These are phyloP conservation scores for Diacarnus erythraeanus DNA, from an alignment of 37 sponge, comb jelly and placozoan genomes.

Conservation along the genomic window DNA sequence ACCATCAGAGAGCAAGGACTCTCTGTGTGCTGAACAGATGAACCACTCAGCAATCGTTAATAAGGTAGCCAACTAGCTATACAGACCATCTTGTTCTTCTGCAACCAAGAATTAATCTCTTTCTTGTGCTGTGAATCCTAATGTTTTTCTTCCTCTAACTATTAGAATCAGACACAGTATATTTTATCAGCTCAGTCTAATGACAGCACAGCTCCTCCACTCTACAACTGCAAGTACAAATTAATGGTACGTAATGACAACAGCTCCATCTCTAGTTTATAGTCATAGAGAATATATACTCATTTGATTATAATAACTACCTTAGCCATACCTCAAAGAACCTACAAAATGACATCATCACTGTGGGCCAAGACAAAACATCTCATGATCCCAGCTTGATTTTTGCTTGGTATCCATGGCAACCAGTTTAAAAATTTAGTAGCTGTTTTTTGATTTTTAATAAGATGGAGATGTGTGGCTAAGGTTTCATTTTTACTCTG, in stretches of 20 bases:
- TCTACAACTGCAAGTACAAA: conserved; percentile 28
- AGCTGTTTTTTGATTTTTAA: too few species aligned
- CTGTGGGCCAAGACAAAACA: too few species aligned
- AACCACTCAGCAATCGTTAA: neutral
- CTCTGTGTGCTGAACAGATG: neutral
- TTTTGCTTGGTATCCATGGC: neutral
- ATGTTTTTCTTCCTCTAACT: neutral
- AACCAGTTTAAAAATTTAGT: too few species aligned
- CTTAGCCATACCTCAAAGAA: too few species aligned
- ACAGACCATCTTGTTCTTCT: too few species aligned
- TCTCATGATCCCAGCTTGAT: neutral
- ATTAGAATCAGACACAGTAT: neutral
- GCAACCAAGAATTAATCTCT: neutral
- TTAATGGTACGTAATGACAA: too few species aligned
- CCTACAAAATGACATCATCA: too few species aligned
- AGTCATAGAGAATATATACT: too few species aligned
- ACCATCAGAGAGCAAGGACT: neutral
- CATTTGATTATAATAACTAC: too few species aligned
- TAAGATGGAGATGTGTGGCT: too few species aligned
- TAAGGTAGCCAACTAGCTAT: neutral
- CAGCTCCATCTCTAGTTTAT: too few species aligned
- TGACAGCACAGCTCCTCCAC: neutral
- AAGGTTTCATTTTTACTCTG: too few species aligned
- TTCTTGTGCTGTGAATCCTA: neutral
- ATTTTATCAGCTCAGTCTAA: neutral